Base-by-base conservation (phyloP, 2,797 vertebrate species). In the Mergus octosetaceus region DNA sequence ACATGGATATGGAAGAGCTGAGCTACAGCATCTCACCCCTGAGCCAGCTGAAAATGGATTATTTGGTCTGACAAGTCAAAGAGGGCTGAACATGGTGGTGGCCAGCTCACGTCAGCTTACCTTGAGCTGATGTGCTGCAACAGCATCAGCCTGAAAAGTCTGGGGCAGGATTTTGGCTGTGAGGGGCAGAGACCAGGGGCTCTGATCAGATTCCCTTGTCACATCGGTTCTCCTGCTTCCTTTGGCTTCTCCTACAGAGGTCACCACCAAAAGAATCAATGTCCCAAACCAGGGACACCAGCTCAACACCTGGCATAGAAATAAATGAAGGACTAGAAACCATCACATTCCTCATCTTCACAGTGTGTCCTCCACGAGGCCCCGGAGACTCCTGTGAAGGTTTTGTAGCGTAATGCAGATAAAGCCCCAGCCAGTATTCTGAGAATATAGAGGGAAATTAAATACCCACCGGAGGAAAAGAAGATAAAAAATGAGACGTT, bases 401-500 rank as follows among this genome's bases (percentile, higher is more conserved):
- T 24, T n/a, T 76, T 34, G 62, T 9, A 78, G 74, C 66, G 51
- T 21, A 54, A 7, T 38, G 20, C 70, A 66, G 85, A 49, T 18
- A 78, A 76, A 86, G n/a, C 30, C 85, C 62, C 71, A 57, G 87
- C 5, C 70, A 22, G 45, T 41, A 11, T 14, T 90, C 54, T 57
- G 54, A 71, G 74, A 78, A 16, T 10, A 28, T 1, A 62, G 78
- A 66, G 58, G 43, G 80, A 73, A 90, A 58, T 77, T 60, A 77
- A 89, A 83, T 65, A 61, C 91, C 69, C 64, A 47, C 1, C 30
- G 64, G 78, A 77, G 85, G 74, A 85, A 87, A 84, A 84, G 71
- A 43, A 89, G 88, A 49, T 66, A 38, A 79, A 75, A 86, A 89
- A 22, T 9, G 90, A 96, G 87, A 47, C 57, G 45, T 87, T 95